Evolutionary conservation across 37 sponge, comb jelly and placozoan genomes (phyloP), one percentile per base, ranked within the genome.

Genomic region (Amphimedon queenslandica): DNA sequence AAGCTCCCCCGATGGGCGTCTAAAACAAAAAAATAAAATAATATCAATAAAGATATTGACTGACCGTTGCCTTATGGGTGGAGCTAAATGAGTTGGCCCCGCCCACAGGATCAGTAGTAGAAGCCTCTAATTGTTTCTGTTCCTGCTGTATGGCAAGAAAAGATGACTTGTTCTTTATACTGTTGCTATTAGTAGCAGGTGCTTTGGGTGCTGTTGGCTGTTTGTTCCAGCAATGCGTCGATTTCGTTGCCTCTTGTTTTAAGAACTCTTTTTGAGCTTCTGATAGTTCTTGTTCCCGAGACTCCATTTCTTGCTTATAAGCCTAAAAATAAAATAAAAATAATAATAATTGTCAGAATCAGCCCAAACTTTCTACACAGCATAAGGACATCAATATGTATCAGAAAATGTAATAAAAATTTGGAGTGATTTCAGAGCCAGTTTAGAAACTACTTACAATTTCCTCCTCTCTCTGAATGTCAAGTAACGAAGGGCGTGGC

Each of bases 381-480:
- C n/a, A n/a, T n/a, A n/a, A n/a, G n/a, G n/a, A n/a, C n/a, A n/a
- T n/a, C n/a, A n/a, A n/a, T n/a, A n/a, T n/a, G n/a, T n/a, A n/a
- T n/a, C n/a, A n/a, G n/a, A n/a, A n/a, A n/a, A n/a, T n/a, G n/a
- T n/a, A n/a, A n/a, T n/a, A n/a, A n/a, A n/a, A n/a, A n/a, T n/a
- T n/a, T n/a, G n/a, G n/a, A n/a, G n/a, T n/a, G n/a, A n/a, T n/a
- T n/a, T n/a, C n/a, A n/a, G n/a, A n/a, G n/a, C n/a, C n/a, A n/a
- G n/a, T n/a, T n/a, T n/a, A n/a, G n/a, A n/a, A n/a, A n/a, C n/a
- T n/a, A n/a, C n/a, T n/a, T n/a, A n/a, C n/a, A n/a, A n/a, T n/a
- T n/a, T n/a, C n/a, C 40, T 90, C 91, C 55, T 90, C 73, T 53
- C 77, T 67, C 33, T 90, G 91, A 37, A 90, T 90, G 66, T 84